These are phyloP conservation scores for Apodemus sylvaticus DNA, from an alignment of 2,113 vertebrate genomes.

Conservation along the genomic window DNA sequence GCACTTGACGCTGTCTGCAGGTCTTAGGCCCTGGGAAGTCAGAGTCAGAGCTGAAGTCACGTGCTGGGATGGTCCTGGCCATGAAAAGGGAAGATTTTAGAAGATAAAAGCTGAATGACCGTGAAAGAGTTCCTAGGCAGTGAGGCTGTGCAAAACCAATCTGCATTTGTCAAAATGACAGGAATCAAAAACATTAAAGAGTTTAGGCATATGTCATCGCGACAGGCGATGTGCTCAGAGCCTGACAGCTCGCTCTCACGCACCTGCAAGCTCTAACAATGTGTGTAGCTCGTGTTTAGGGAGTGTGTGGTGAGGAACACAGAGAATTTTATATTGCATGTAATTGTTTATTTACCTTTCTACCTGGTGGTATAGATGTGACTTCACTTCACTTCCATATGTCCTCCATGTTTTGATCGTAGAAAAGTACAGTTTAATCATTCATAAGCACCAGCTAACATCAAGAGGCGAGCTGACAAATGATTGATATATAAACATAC, in stretches of 20 bases:
- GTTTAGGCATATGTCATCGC: slow-evolving; percentile 39
- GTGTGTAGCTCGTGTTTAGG: slow-evolving; percentile 20
- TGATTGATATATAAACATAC: not conserved
- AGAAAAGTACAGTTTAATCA: not conserved
- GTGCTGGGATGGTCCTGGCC: slow-evolving; percentile 33
- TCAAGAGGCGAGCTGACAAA: slow-evolving; percentile 3
- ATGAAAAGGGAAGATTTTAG: slow-evolving; percentile 52
- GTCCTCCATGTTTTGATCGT: not conserved
- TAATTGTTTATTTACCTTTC: slow-evolving; percentile 21
- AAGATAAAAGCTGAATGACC: slow-evolving; percentile 52
- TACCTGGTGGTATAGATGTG: not conserved
- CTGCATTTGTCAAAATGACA: slow-evolving; percentile 68
- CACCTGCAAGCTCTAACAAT: not conserved
- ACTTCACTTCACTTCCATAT: not conserved
- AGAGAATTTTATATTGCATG: slow-evolving; percentile 15
- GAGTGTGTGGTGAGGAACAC: not conserved
- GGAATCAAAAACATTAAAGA: slow-evolving; percentile 52
- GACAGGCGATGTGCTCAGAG: slow-evolving; percentile 1
- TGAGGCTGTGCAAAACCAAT: slow-evolving; percentile 33
- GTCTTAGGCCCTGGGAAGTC: slow-evolving; percentile 31
- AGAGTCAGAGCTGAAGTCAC: slow-evolving; percentile 32
- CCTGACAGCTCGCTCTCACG: slow-evolving; percentile 24
- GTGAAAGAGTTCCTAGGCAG: slow-evolving; percentile 45
- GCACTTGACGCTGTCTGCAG: not conserved
- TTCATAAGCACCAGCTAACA: not conserved